Percentiles rank a stretch among this genome's conserved stretches.
Evolutionary conservation across 2,113 vertebrate species (phyloP).

Genomic region (Tiliqua scincoides): DNA sequence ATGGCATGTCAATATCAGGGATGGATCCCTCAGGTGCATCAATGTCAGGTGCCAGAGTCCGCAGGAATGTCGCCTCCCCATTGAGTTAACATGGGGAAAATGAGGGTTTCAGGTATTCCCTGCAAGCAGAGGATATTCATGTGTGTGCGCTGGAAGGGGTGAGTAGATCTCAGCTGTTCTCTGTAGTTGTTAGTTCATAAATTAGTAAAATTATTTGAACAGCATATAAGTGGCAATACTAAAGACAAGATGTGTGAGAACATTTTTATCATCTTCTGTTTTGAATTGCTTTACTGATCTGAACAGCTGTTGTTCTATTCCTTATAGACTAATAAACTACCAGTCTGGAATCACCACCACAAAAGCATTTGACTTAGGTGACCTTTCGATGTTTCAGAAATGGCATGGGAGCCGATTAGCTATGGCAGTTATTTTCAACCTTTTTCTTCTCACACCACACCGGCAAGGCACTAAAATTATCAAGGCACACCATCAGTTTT

Average conservation of each 20-base stretch:
- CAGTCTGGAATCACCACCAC: neutral
- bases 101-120: neutral
- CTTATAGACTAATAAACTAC: neutral
- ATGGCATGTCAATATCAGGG: no score
- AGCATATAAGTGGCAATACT: neutral
- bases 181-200: neutral
- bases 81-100: no score
- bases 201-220: neutral
- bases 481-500: no score
- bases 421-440: no score
- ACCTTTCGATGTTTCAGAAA: neutral
- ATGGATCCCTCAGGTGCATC: no score
- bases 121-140: neutral
- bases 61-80: no score
- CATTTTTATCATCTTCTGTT: neutral
- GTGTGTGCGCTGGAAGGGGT: neutral
- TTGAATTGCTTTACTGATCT: neutral
- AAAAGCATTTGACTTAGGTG: neutral
- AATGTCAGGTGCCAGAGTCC: no score
- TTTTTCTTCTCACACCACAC: no score
- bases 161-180: neutral
- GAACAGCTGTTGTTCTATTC: constrained; percentile 4
- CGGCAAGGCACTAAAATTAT: no score
- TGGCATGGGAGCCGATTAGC: neutral
- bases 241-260: neutral